Base-by-base conservation (phyloP, 2,113 vertebrate genomes). In the Labeo rohita region DNA sequence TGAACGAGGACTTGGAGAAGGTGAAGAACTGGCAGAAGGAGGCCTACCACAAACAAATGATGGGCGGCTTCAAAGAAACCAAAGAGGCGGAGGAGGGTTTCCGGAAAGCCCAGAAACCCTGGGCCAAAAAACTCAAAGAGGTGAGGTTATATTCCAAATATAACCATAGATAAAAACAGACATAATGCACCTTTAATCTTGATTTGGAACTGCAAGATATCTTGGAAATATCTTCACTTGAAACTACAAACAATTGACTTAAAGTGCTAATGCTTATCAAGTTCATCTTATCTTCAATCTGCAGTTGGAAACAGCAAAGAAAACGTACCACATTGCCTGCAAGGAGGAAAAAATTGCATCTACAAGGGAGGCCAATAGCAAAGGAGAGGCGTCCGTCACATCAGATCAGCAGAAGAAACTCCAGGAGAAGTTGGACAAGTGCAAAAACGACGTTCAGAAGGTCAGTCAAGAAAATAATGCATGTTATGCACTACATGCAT, bases 1-100 rank as follows among this genome's bases (percentile, higher is more conserved):
- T 98, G 81, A 97, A 94, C 0, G 96, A 96, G 0, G 98, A 98
- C 93, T 96, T 99, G 0, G 98, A 99, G 93, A 99, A 99, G 91
- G 96, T 99, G 91, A 98, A 97, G 95, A 99, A 98, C 94, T 99
- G 98, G 98, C 98, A 99, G 94, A 99, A 99, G 90, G 98, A 99
- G 0, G 94, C 95, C 23, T 99, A 97, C 93, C 98, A 99, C 95
- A 99, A 99, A 88, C 98, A 99, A 94, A 98, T 99, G 94, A 99
- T 99, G 94, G 98, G 98, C 3, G 96, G 98, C 89, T 99, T 99
- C 94, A 99, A 98, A 92, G 98, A 99, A 92, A 96, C 97, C 92
- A 99, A 97, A 92, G 98, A 99, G 90, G 96, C 98, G 1, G 98
- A 99, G 0, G 98, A 99, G 0, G 97, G 97, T 39, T 99, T 99